Evolutionary conservation across 2,113 vertebrate genomes (phyloP), one percentile per base, ranked within the genome.

Genomic region (Bungarus multicinctus): DNA sequence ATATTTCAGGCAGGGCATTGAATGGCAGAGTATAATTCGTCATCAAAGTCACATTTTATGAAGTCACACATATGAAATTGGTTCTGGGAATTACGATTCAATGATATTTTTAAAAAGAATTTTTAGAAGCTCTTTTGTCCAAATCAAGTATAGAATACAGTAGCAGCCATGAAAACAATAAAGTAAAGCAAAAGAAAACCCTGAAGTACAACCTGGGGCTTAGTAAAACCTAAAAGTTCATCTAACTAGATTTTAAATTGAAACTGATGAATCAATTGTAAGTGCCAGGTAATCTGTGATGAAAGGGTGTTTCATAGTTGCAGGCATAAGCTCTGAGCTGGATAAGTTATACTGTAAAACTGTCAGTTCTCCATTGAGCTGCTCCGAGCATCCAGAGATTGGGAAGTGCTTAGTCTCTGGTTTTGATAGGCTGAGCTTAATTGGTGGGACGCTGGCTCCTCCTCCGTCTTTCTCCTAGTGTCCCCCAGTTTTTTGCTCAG

Each of bases 311-410:
- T 81, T 39, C 16, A 39, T 74, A 74, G 85, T 90, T 94, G 91
- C 94, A 91, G 93, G 74, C 85, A 69, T 93, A 95, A 47, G 23
- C 88, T 90, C 90, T 86, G 91, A 60, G 92, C 92, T 93, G 85
- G 69, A 88, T 18, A 94, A 93, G 58, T 94, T 91, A 11, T 95
- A 64, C 27, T 64, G 27, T 64, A 96, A 95, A 92, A 92, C 88
- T 39, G 25, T 87, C 85, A 50, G 5, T 50, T n/a, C n/a, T n/a
- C n/a, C n/a, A n/a, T n/a, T n/a, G n/a, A n/a, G n/a, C n/a, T n/a
- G n/a, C n/a, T n/a, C n/a, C n/a, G n/a, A n/a, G n/a, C n/a, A n/a
- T n/a, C n/a, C n/a, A n/a, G n/a, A n/a, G n/a, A n/a, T n/a, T n/a
- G n/a, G n/a, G n/a, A n/a, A n/a, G n/a, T n/a, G n/a, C n/a, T n/a